Base-by-base conservation (phyloP, 37 sponge, comb jelly and placozoan species). In the Oopsacas minuta region DNA sequence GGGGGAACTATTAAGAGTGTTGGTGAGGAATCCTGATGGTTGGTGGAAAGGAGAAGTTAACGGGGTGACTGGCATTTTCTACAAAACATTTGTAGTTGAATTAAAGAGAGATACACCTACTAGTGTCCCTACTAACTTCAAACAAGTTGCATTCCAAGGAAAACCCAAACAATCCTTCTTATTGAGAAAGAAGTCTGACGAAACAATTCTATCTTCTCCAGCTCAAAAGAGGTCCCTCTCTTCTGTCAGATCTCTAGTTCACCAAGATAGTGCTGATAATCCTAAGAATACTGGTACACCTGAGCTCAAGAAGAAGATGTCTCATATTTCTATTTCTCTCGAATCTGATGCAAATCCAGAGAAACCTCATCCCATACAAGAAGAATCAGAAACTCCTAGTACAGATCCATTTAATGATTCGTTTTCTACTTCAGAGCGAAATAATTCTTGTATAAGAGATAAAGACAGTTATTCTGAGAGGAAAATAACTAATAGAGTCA, bases 1-100 rank as follows among this genome's bases (percentile, higher is more conserved):
- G 30, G 75, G 75, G 22, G 75, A 61, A 34, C 75, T 61, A 34
- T 5, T 61, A 34, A 3, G 30, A 3, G 75, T 61, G 75, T 12
- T 61, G 75, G 75, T 32, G 75, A 61, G 75, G 30, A 61, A n/a
- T 3, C 5, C 75, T 25, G 75, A 61, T 34, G 75, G 75, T 5
- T 61, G 75, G 75, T 61, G 75, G 75, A 61, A 34, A 61, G 75
- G 75, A 12, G 75, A 61, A 34, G 75, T 12, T 5, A 61, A 61
- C 28, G 75, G 75, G 20, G 75, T 61, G 75, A 10, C 5, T 10
- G 75, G 75, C 32, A n/a, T 61, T 32, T 61, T 61, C 75, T 61
- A 61, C 75, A 61, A 12, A n/a, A 61, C 75, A 25, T 61, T 61
- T 34, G 75, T 61, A 34, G 28, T 25, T 25, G 75, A 61, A n/a